phyloP scores from a whole-genome alignment of 2,797 vertebrate species.

The Sarcophilus harrisii region DNA sequence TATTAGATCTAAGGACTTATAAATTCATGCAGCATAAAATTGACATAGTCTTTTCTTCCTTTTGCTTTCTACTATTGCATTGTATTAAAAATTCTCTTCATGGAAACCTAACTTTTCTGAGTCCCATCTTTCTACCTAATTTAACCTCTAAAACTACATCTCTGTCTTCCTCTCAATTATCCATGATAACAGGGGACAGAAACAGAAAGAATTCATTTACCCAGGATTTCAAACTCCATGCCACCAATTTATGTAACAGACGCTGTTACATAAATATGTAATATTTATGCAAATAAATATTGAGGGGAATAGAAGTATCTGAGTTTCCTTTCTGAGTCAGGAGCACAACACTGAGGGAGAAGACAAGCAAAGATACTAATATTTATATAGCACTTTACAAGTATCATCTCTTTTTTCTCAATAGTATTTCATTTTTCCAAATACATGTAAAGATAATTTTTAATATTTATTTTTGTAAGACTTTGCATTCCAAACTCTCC shows the following conservation, averaged over 20 bases:
- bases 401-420: no score
- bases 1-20: not conserved
- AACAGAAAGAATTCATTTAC: not conserved
- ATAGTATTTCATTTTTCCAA: no score
- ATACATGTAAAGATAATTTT: no score
- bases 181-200: not conserved
- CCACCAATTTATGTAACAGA: not conserved
- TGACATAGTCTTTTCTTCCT: not conserved
- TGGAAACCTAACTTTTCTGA: not conserved
- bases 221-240: not conserved
- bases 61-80: not conserved
- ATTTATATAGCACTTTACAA: not conserved
- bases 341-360: no score
- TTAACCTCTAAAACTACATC: not conserved
- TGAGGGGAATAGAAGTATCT: not conserved
- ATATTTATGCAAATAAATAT: no score
- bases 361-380: not conserved
- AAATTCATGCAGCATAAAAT: not conserved
- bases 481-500: no score
- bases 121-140: not conserved
- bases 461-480: no score
- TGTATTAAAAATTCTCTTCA: not conserved
- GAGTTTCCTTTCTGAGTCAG: not conserved
- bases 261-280: no score
- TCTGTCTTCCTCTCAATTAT: not conserved